Evolutionary conservation across 1,140 invertebrate species (phyloP).

Genomic region (Aplysia californica): DNA sequence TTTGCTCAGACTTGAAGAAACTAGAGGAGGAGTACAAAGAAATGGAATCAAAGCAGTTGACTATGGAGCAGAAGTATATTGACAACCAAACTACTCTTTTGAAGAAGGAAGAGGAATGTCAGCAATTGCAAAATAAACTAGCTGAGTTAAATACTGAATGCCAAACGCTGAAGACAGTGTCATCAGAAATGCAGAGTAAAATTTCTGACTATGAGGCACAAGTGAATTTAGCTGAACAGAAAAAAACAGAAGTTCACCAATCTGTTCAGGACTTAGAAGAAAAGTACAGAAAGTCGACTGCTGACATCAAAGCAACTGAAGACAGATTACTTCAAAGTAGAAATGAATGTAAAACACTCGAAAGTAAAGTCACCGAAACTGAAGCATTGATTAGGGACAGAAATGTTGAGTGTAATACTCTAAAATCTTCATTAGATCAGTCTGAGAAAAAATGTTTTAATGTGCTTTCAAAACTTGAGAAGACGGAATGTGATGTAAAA

Average conservation of each 20-base stretch:
- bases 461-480: no score
- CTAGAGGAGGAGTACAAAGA: neutral
- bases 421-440: neutral
- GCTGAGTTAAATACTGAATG: neutral
- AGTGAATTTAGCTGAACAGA: no score
- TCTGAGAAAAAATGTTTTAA: neutral
- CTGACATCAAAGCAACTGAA: neutral
- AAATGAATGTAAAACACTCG: neutral
- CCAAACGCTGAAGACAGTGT: neutral
- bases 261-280: no score
- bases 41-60: slow-evolving; percentile 32
- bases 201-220: no score
- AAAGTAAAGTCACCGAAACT: neutral
- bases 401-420: neutral
- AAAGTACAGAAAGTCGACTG: no score
- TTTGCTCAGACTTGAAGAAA: no score
- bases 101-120: slow-evolving; percentile 23
- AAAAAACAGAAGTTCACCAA: no score
- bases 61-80: slow-evolving; percentile 29
- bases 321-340: neutral
- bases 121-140: slow-evolving; percentile 6
- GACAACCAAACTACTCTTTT: slow-evolving; percentile 20
- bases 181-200: neutral
- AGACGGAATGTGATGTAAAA: neutral
- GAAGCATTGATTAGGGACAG: neutral